phyloP scores from a whole-genome alignment of 2,797 vertebrate genomes.

The Fistularia tabacaria region DNA sequence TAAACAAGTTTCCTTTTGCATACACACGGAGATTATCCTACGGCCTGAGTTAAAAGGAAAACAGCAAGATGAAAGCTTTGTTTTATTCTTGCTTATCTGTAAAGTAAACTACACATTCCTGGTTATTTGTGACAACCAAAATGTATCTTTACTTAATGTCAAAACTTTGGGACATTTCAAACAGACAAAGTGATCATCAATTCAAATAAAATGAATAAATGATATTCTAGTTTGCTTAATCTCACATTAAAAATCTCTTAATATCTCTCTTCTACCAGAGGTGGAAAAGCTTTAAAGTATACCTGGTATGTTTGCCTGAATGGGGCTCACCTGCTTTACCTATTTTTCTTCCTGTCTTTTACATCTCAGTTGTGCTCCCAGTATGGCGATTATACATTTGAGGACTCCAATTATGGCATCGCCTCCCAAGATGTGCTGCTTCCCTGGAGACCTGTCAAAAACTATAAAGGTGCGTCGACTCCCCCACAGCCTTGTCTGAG shows the following conservation, averaged over 20 bases:
- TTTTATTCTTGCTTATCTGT: no score
- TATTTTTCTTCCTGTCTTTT: constrained; percentile 11
- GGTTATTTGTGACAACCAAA: no score
- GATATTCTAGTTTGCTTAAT: no score
- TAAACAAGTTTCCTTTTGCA: no score
- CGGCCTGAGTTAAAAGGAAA: no score
- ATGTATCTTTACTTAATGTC: no score
- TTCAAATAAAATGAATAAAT: background rate
- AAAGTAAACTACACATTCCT: no score
- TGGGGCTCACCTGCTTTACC: constrained; percentile 1
- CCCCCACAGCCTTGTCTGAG: constrained; percentile 12
- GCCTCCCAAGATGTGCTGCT: constrained; percentile 17
- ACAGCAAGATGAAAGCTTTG: no score
- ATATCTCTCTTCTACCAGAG: background rate
- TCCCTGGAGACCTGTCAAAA: constrained; percentile 27
- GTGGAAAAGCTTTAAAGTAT: background rate
- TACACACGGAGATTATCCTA: no score
- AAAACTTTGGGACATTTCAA: background rate
- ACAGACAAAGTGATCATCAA: background rate
- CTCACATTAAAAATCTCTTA: no score
- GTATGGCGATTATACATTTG: constrained; percentile 14
- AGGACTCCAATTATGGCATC: constrained; percentile 8
- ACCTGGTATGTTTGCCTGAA: constrained; percentile 3
- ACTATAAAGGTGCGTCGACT: constrained; percentile 15
- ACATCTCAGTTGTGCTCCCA: background rate